These are phyloP conservation scores for Nebria salina DNA, from an alignment of 2,888 invertebrate species.

Conservation along the genomic window DNA sequence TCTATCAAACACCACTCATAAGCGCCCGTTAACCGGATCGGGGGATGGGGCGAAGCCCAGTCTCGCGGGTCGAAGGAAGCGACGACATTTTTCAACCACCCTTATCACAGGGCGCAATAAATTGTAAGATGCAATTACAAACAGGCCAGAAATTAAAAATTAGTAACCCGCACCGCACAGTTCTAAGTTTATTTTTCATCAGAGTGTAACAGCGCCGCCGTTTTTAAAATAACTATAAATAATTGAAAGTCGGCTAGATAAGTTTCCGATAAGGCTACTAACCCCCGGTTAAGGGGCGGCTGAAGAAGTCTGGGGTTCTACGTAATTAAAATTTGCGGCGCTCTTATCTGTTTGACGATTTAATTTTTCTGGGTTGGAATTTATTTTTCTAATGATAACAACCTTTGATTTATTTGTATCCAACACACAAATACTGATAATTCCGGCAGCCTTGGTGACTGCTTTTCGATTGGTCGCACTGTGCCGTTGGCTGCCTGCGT, in stretches of 20 bases:
- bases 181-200: slow-evolving; percentile 57
- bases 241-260: slow-evolving; percentile 58
- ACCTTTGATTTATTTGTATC: background rate
- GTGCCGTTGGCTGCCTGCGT: no score
- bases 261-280: slow-evolving; percentile 41
- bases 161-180: slow-evolving; percentile 51
- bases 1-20: slow-evolving; percentile 13
- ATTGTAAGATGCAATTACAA: slow-evolving; percentile 44
- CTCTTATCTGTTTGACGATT: slow-evolving; percentile 49
- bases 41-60: background rate
- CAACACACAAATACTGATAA: background rate
- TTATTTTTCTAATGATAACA: background rate
- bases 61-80: slow-evolving; percentile 17
- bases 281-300: slow-evolving; percentile 19
- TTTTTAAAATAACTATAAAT: slow-evolving; percentile 60
- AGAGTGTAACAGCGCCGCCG: slow-evolving; percentile 52
- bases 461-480: no score
- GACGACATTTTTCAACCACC: slow-evolving; percentile 45
- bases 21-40: background rate
- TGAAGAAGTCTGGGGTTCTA: slow-evolving; percentile 41
- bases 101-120: slow-evolving; percentile 45
- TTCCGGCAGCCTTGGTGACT: no score
- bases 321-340: slow-evolving; percentile 54
- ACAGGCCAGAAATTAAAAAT: slow-evolving; percentile 53
- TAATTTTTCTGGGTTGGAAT: background rate